Percentiles rank a stretch among this genome's conserved stretches.
Evolutionary conservation across 2,113 vertebrate species (phyloP).

Genomic region (Guaruba guarouba): DNA sequence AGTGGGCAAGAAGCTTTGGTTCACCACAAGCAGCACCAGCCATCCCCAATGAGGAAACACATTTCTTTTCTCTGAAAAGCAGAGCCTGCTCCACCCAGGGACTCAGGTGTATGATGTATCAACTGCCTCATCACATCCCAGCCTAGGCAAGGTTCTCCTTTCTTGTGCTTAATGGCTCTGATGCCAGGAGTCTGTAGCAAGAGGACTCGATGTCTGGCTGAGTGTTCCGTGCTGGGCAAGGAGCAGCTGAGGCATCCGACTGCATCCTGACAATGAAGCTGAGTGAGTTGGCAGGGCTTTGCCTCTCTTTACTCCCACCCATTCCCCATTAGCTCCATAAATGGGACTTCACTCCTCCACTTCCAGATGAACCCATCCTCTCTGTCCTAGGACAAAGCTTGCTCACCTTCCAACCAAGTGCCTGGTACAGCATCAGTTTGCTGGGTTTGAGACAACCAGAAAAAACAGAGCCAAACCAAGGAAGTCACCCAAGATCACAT

Average conservation of each 20-base stretch:
- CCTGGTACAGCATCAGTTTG: neutral
- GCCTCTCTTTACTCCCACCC: neutral
- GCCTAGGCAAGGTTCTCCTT: neutral
- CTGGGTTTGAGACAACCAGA: neutral
- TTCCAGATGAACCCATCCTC: neutral
- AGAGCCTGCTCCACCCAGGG: neutral
- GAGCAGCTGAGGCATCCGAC: neutral
- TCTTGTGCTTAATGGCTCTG: conserved; percentile 1
- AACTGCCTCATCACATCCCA: neutral
- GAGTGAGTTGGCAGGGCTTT: neutral
- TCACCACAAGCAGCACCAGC: neutral
- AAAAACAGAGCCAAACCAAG: neutral
- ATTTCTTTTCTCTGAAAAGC: neutral
- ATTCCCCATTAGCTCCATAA: neutral
- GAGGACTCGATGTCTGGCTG: neutral
- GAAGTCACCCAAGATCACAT: neutral
- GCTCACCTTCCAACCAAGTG: neutral
- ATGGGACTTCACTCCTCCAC: neutral
- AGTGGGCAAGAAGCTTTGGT: neutral
- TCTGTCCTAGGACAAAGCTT: neutral
- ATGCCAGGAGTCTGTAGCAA: neutral
- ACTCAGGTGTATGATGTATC: neutral
- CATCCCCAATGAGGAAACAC: fast-evolving
- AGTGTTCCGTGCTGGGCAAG: neutral
- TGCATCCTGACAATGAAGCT: fast-evolving